Percentiles rank a stretch among this genome's conserved stretches.
These are phyloP conservation scores for Hirtodrosophila confusa DNA, from an alignment of 2,888 invertebrate species.

Conservation along the genomic window DNA sequence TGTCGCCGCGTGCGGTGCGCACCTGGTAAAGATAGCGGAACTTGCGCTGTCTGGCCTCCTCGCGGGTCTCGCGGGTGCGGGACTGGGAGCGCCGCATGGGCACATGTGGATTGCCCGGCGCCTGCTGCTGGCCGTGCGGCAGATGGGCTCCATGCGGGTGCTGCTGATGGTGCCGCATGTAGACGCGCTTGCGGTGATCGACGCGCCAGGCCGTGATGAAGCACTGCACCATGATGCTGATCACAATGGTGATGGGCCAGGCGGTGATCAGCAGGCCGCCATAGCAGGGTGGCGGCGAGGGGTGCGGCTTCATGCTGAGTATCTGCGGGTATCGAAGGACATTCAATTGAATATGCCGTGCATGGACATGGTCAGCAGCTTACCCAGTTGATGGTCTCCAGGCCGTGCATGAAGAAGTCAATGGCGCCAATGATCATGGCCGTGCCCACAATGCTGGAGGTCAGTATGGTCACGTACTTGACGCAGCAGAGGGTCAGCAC, in stretches of 20 bases:
- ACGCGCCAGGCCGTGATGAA: constrained; percentile 84
- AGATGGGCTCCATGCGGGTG: constrained; percentile 51
- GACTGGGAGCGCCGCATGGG: constrained; percentile 81
- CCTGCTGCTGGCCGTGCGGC: constrained; percentile 70
- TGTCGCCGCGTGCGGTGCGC: constrained; percentile 94
- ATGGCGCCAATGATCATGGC: constrained; percentile 84
- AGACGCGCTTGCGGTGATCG: constrained; percentile 83
- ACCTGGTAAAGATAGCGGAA: constrained; percentile 95
- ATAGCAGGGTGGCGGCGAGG: constrained; percentile 83
- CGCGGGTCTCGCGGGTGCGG: constrained; percentile 90
- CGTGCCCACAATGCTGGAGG: constrained; percentile 84
- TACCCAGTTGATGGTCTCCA: constrained; percentile 84
- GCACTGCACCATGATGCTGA: constrained; percentile 84
- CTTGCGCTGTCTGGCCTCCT: constrained; percentile 92
- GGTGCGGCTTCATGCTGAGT: constrained; percentile 83
- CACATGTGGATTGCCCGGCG: constrained; percentile 51
- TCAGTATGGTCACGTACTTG: constrained; percentile 83
- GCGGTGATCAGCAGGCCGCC: constrained; percentile 83
- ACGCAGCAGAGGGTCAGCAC: constrained; percentile 84
- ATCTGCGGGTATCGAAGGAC: constrained; percentile 54
- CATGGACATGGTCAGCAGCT: constrained; percentile 7
- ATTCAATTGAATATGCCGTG: too few relatives aligned
- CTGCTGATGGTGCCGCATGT: constrained; percentile 76
- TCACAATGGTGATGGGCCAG: constrained; percentile 83
- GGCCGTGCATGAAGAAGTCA: constrained; percentile 83